These are phyloP conservation scores for Larimichthys polyactis DNA, from an alignment of 2,113 vertebrate genomes.

Conservation along the genomic window DNA sequence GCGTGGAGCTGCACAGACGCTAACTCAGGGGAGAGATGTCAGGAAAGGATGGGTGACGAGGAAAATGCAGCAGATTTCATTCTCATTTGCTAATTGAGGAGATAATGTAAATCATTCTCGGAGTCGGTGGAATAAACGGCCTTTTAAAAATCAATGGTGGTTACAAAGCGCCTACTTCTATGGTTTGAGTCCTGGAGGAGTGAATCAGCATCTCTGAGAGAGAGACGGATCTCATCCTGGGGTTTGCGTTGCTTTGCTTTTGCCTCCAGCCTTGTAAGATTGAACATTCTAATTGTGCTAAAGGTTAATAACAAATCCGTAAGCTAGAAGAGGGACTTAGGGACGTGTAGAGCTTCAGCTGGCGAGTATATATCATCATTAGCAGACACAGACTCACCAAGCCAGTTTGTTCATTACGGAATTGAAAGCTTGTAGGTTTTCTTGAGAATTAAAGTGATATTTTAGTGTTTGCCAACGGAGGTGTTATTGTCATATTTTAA, in stretches of 20 bases:
- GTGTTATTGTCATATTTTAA: too few species aligned
- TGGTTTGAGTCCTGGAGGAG: slow-evolving; percentile 56
- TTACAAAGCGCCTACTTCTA: slow-evolving; percentile 62
- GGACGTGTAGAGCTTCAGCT: neutral
- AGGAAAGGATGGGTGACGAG: slow-evolving; percentile 48
- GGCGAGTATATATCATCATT: slow-evolving; percentile 9
- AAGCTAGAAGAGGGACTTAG: slow-evolving; percentile 15
- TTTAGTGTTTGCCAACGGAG: neutral
- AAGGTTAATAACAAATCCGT: slow-evolving; percentile 50
- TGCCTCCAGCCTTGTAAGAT: slow-evolving; percentile 28
- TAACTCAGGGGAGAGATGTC: slow-evolving; percentile 51
- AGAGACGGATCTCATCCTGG: slow-evolving; percentile 25
- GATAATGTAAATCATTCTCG: slow-evolving; percentile 81
- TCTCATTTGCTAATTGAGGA: slow-evolving; percentile 85
- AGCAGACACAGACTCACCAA: slow-evolving; percentile 8
- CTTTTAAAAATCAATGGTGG: slow-evolving; percentile 79
- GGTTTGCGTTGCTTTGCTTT: slow-evolving; percentile 46
- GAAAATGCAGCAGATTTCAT: slow-evolving; percentile 64
- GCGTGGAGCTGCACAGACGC: slow-evolving; percentile 23
- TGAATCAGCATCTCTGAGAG: slow-evolving; percentile 77
- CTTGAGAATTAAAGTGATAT: neutral
- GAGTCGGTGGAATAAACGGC: slow-evolving; percentile 68
- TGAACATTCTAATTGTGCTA: slow-evolving; percentile 37
- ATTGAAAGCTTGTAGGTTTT: neutral
- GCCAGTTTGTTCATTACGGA: neutral